Conservation (phyloP, 2,888 invertebrate species). For the Parnassius mnemosyne region DNA sequence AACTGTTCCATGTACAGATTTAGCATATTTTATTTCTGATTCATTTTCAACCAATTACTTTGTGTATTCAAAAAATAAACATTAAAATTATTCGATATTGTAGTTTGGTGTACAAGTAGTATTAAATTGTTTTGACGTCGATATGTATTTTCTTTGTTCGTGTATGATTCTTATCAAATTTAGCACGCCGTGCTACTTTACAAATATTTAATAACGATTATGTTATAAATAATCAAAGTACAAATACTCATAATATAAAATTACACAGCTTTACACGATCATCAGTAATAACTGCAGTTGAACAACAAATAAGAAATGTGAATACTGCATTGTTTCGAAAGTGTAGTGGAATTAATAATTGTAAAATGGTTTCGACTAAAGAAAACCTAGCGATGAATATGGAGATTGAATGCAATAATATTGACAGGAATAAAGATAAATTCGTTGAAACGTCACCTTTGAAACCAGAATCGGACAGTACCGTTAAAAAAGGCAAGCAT, state of each 20-base stretch:
- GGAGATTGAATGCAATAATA: slow-evolving; percentile 33
- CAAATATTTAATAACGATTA: slow-evolving; percentile 50
- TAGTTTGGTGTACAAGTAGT: too few species aligned
- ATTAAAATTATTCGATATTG: too few species aligned
- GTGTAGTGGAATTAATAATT: background rate
- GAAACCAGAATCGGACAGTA: slow-evolving; percentile 38
- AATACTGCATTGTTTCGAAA: background rate
- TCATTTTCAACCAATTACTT: too few species aligned
- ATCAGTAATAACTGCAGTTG: slow-evolving; percentile 12
- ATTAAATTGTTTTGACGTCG: slow-evolving; percentile 20
- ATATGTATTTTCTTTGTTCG: background rate
- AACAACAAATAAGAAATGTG: slow-evolving; percentile 30
- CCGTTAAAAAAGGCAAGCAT: slow-evolving; percentile 27
- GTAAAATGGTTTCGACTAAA: slow-evolving; percentile 24
- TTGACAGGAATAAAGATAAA: slow-evolving; percentile 41
- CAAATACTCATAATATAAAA: slow-evolving; percentile 36
- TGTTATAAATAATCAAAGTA: slow-evolving; percentile 37
- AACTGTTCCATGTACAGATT: too few species aligned
- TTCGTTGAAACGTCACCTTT: slow-evolving; percentile 50
- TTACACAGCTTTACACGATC: slow-evolving; percentile 18
- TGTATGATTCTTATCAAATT: slow-evolving; percentile 41
- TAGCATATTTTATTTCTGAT: too few species aligned
- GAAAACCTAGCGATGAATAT: slow-evolving; percentile 1
- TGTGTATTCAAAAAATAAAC: too few species aligned
- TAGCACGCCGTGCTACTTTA: slow-evolving; percentile 36